Conservation (phyloP, 2,797 vertebrate species). For the Phrynocephalus guinanensis region DNA sequence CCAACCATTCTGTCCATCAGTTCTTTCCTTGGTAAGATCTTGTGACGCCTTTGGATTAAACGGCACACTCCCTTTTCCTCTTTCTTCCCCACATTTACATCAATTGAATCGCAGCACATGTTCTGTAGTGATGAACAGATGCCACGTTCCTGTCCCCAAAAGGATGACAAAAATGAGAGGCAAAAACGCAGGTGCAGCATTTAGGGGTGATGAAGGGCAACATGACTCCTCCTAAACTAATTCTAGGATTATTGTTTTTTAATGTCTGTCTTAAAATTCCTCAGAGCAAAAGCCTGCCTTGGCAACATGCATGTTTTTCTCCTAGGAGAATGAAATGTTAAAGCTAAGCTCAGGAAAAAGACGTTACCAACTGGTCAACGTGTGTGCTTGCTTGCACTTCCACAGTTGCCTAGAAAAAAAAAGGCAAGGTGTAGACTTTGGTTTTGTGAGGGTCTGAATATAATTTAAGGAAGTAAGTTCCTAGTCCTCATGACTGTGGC, state of each 20-base stretch:
- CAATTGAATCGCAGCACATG: too few relatives aligned
- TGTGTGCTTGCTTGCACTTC: neutral
- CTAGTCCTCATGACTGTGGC: neutral
- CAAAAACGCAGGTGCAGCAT: neutral
- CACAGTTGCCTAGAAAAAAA: neutral
- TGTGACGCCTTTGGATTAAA: too few relatives aligned
- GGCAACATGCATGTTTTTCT: neutral
- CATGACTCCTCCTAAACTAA: neutral
- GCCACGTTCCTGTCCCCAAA: neutral
- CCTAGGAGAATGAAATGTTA: neutral
- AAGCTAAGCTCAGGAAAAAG: neutral
- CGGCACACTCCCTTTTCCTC: too few relatives aligned
- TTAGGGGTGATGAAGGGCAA: neutral
- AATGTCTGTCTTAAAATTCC: neutral
- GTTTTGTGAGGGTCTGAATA: neutral
- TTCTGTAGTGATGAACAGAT: neutral
- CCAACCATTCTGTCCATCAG: too few relatives aligned
- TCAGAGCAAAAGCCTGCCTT: neutral
- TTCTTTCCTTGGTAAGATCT: too few relatives aligned
- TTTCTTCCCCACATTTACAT: too few relatives aligned
- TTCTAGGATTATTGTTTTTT: neutral
- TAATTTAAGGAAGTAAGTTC: neutral
- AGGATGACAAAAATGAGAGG: too few relatives aligned
- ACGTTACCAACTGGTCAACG: neutral
- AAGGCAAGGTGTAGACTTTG: neutral